Conservation (phyloP, 2,113 vertebrate species). For the Psophia crepitans region DNA sequence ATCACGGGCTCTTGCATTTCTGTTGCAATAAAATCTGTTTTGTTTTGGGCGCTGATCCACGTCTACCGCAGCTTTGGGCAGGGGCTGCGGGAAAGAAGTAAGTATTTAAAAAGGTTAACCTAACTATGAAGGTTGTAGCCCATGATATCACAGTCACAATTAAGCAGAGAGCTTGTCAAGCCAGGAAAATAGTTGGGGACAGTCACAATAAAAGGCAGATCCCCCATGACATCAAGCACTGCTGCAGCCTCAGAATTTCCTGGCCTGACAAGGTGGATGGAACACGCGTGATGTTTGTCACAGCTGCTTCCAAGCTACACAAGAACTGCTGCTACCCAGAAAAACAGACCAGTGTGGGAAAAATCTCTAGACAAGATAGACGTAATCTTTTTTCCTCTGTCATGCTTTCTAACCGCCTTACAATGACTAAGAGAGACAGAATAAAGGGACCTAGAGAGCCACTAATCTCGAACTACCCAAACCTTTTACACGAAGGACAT, state of each 20-base stretch:
- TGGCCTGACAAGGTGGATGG: background rate
- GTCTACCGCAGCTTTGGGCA: conserved; percentile 81
- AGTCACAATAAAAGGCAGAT: background rate
- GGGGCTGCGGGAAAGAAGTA: conserved; percentile 82
- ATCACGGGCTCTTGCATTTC: conserved; percentile 77
- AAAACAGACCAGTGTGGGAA: background rate
- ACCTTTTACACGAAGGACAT: background rate
- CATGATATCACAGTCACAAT: background rate
- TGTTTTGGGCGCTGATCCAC: conserved; percentile 76
- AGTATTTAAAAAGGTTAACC: conserved; percentile 16
- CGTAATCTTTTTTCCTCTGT: background rate
- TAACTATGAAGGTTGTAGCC: background rate
- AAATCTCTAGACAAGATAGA: fast-evolving
- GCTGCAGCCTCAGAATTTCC: background rate
- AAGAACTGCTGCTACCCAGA: background rate
- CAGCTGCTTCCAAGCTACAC: background rate
- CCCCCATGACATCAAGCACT: background rate
- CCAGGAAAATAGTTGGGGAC: background rate
- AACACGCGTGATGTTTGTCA: background rate
- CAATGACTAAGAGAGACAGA: background rate
- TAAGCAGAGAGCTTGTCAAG: background rate
- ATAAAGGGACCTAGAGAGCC: background rate
- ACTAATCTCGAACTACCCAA: background rate
- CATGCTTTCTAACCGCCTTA: background rate
- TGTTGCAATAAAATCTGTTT: conserved; percentile 77